Base-by-base conservation (phyloP, 2,113 vertebrate species). In the Motacilla tschutschensis region DNA sequence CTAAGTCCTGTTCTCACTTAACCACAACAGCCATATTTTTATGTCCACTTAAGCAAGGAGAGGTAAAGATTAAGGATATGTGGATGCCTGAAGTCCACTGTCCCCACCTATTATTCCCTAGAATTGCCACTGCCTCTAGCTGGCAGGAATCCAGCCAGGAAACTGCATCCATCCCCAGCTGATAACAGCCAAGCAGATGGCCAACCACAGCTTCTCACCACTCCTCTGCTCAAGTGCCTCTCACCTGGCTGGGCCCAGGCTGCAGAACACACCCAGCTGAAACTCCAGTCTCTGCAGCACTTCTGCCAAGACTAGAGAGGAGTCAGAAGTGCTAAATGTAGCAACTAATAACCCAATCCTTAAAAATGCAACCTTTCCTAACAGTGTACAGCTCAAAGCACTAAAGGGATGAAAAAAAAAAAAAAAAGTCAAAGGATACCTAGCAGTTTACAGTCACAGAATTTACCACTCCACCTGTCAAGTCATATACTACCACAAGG, bases 101-200 rank as follows among this genome's bases (percentile, higher is more conserved):
- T 21, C 57, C 64, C 66, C 53, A 70, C 47, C 67, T 70, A 35
- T 46, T 75, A 50, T 9, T 72, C 71, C 53, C 53, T 15, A 47
- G 40, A 31, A 13, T 4, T 0, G 0, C 41, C 64, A 63, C 0
- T 16, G 54, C 40, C 72, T 3, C 35, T 8, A 11, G 19, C 38
- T 83, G 80, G 81, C 71, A 88, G 50, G 43, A 82, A 36, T 66
- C 64, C 88, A 92, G 77, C 13, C 62, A 83, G 77, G 70, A 87
- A 84, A 28, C 60, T 10, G 40, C 89, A 55, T 63, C 79, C 74
- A 79, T 54, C 9, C 64, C 41, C 60, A 66, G 47, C 57, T 44
- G 65, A 1, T 69, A 82, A 38, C 16, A 59, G 53, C 77, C 80
- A 33, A 74, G 38, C 53, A 87, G 83, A 66, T 41, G 62, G 74